A percentile compares a stretch with the other conserved stretches of the same genome.
These are phyloP conservation scores for Mycalesis mineus DNA, from an alignment of 2,888 invertebrate species.

Conservation along the genomic window DNA sequence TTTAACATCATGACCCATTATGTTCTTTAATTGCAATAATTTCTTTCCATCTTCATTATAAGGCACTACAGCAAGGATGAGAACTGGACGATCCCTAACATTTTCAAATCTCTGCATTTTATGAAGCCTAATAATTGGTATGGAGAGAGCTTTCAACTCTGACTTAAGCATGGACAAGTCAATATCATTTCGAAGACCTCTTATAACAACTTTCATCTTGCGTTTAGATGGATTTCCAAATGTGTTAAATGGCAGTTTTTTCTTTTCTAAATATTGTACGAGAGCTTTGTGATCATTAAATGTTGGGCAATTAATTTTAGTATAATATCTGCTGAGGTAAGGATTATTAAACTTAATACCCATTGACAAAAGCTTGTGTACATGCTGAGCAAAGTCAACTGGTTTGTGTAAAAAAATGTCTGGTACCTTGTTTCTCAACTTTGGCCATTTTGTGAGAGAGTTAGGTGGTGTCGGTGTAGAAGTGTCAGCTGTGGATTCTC, in stretches of 20 bases:
- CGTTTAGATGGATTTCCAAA: constrained; percentile 48
- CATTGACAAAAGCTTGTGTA: constrained; percentile 36
- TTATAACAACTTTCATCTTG: constrained; percentile 53
- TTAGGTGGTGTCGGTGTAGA: constrained; percentile 8
- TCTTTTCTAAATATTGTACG: constrained; percentile 44
- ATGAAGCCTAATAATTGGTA: constrained; percentile 51
- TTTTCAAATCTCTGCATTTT: constrained; percentile 45
- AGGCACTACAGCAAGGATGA: constrained; percentile 50
- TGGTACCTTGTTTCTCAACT: constrained; percentile 41
- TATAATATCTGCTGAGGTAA: constrained; percentile 32
- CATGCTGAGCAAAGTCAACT: constrained; percentile 37
- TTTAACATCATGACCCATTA: constrained; percentile 43
- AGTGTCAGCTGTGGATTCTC: constrained; percentile 13
- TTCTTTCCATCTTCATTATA: constrained; percentile 40
- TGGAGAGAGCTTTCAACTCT: constrained; percentile 40
- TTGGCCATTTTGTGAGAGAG: constrained; percentile 42
- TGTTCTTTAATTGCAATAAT: constrained; percentile 40
- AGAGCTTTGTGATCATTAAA: constrained; percentile 45
- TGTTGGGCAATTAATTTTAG: constrained; percentile 42
- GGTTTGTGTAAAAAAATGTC: constrained; percentile 51
- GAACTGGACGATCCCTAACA: constrained; percentile 34
- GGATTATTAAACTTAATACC: constrained; percentile 45
- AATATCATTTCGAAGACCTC: constrained; percentile 44
- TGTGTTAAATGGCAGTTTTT: constrained; percentile 52
- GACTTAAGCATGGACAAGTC: constrained; percentile 40